Percentiles rank a stretch among this genome's conserved stretches.
phyloP scores from a whole-genome alignment of 1,140 invertebrate genomes.

The Bathynomus jamesi region DNA sequence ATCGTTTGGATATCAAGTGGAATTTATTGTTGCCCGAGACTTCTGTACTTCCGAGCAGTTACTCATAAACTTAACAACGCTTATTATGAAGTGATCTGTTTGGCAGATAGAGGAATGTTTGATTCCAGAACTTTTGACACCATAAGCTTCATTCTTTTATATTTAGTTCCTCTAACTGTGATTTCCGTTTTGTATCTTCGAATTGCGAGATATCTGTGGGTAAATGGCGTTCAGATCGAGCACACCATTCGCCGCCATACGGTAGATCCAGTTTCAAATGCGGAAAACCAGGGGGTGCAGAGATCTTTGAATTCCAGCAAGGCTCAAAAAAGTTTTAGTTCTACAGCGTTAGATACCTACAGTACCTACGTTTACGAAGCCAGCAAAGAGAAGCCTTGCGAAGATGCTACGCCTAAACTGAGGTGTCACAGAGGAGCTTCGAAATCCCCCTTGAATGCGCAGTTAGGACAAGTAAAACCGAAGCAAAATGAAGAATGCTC shows the following conservation, averaged over 20 bases:
- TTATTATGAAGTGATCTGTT: slow-evolving; percentile 59
- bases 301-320: too few relatives aligned
- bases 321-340: too few relatives aligned
- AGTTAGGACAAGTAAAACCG: not conserved
- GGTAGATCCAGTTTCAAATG: not conserved
- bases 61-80: slow-evolving; percentile 21
- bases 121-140: slow-evolving; percentile 66
- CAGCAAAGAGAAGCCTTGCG: not conserved
- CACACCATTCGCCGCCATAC: slow-evolving; percentile 4
- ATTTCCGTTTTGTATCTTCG: slow-evolving; percentile 64
- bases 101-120: slow-evolving; percentile 60
- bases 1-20: slow-evolving; percentile 67
- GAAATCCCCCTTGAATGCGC: not conserved
- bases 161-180: slow-evolving; percentile 60
- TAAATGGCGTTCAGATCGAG: slow-evolving; percentile 28
- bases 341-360: not conserved
- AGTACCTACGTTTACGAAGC: not conserved
- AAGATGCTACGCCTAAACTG: not conserved
- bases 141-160: slow-evolving; percentile 65
- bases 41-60: slow-evolving; percentile 42
- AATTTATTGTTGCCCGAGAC: slow-evolving; percentile 64
- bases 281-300: not conserved
- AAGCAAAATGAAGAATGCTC: slow-evolving; percentile 17
- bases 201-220: slow-evolving; percentile 63
- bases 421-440: not conserved